phyloP scores from a whole-genome alignment of 2,888 invertebrate genomes.

The Epistrophe grossulariae region DNA sequence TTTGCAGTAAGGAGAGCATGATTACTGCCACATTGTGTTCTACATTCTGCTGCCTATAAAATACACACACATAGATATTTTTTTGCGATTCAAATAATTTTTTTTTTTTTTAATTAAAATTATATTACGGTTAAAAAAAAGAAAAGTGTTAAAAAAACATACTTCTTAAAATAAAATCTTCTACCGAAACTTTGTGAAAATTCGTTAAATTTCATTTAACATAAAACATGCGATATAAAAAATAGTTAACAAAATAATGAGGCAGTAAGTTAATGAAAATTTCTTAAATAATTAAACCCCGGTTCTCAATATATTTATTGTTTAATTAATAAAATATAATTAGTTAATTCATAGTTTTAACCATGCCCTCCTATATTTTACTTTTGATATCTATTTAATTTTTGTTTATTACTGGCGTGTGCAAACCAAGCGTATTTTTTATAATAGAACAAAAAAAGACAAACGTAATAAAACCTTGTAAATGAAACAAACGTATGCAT shows the following conservation, averaged over 20 bases:
- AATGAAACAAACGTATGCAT: constrained; percentile 76
- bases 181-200: constrained; percentile 61
- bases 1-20: constrained; percentile 95
- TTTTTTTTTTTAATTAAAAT: constrained; percentile 40
- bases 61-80: constrained; percentile 77
- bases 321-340: constrained; percentile 4
- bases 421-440: constrained; percentile 48
- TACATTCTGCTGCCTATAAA: constrained; percentile 84
- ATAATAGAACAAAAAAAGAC: constrained; percentile 4
- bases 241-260: constrained; percentile 39
- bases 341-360: constrained; percentile 57
- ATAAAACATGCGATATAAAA: constrained; percentile 40
- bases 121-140: constrained; percentile 45
- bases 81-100: constrained; percentile 43
- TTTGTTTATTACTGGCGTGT: constrained; percentile 37
- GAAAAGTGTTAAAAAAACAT: neutral
- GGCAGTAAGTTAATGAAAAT: constrained; percentile 50
- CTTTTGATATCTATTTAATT: neutral
- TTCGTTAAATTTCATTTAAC: constrained; percentile 50
- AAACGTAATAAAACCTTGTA: constrained; percentile 20
- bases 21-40: constrained; percentile 86
- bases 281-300: constrained; percentile 12
- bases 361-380: constrained; percentile 78
- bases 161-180: constrained; percentile 29
- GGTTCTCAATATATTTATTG: neutral